Evolutionary conservation across 1,140 invertebrate species (phyloP), one percentile per base, ranked within the genome.

Genomic region (Tetramorium simillimum): DNA sequence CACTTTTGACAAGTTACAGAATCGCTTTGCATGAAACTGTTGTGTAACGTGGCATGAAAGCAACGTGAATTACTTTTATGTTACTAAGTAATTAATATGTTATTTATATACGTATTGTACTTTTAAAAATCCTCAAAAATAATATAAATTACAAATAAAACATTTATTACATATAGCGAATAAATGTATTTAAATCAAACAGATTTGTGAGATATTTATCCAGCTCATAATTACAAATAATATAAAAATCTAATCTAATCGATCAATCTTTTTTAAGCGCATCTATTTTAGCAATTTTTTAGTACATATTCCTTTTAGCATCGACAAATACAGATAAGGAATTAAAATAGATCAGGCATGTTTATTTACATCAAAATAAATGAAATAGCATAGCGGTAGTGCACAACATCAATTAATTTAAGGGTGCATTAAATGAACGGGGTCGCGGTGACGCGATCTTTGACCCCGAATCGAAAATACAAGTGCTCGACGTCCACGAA

Each of bases 381-480:
- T 21, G 33, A 53, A 67, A 58, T 18, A 24, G 12, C 21, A 6
- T 14, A 1, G 6, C 40, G 10, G 12, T 58, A 40, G 40, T 37
- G 12, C 12, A 7, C 2, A 28, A 16, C 1, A 28, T 65, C 14
- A 33, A 28, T 46, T 84, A 40, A 82, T 72, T 73, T 65, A 60
- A 81, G 51, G n/a, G 16, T 16, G 56, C n/a, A 51, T 70, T 18
- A 62, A 63, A 86, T 40, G 33, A 72, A 58, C 37, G 77, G 37
- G 43, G 65, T 86, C 73, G 56, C 24, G 85, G 18, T 70, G 43
- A 63, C 67, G 43, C 67, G 70, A 87, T 87, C 86, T 87, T 85
- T 75, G 60, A 75, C 69, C 86, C 69, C 62, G 46, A 87, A 85
- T 85, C 80, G 60, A 75, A 85, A 87, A 87, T 85, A 87, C 80